Percentiles rank a stretch among this genome's conserved stretches.
Evolutionary conservation across 1,140 invertebrate genomes (phyloP).

Genomic region (Drosophila parvula): DNA sequence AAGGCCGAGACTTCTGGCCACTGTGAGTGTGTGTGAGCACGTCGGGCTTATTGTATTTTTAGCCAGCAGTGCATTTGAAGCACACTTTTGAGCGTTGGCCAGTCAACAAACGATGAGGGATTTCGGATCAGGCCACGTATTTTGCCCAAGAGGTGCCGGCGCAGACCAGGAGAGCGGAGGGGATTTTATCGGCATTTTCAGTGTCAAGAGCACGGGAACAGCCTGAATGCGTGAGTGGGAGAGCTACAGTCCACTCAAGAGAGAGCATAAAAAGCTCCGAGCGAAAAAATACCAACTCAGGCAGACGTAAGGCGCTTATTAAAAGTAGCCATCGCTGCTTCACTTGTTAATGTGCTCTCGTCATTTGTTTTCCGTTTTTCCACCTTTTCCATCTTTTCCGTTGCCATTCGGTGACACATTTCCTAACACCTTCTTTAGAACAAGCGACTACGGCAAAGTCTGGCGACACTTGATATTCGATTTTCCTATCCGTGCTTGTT

Average conservation of each 20-base stretch:
- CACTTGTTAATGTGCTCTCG: background rate
- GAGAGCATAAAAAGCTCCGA: constrained; percentile 13
- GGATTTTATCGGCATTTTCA: constrained; percentile 37
- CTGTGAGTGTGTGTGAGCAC: background rate
- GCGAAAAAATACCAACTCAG: constrained; percentile 3
- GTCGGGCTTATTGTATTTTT: constrained; percentile 12
- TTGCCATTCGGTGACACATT: background rate
- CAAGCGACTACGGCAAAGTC: background rate
- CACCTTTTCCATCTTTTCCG: background rate
- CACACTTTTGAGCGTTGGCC: constrained; percentile 7
- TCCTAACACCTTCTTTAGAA: background rate
- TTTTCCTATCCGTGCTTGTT: constrained; percentile 20
- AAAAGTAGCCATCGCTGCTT: background rate
- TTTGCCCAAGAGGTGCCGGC: background rate
- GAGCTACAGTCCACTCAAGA: constrained; percentile 1
- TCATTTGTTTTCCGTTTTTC: constrained; percentile 1
- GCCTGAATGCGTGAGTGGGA: background rate
- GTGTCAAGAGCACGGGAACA: constrained; percentile 45
- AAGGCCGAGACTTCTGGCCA: constrained; percentile 2
- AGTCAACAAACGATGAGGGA: constrained; percentile 1
- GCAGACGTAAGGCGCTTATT: background rate
- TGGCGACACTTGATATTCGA: constrained; percentile 12
- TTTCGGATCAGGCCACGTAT: constrained; percentile 24
- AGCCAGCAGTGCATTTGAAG: constrained; percentile 17
- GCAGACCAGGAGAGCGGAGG: background rate